phyloP scores from a whole-genome alignment of 2,888 invertebrate species.

The Megaustenia siamemsis region DNA sequence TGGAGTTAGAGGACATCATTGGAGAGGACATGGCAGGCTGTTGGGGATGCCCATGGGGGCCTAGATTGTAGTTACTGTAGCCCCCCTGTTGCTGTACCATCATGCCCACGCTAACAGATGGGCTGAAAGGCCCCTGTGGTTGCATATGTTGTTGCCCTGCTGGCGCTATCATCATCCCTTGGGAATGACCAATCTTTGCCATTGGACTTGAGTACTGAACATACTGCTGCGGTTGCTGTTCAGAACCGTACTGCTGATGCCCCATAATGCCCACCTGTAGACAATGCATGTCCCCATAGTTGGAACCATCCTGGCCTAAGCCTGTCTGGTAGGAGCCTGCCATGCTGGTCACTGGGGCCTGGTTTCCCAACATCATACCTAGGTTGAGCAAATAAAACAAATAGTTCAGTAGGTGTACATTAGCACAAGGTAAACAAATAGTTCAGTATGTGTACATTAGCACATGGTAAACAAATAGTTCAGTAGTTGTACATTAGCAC shows the following conservation, averaged over 20 bases:
- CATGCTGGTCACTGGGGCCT: slow-evolving; percentile 28
- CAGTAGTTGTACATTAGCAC: no score
- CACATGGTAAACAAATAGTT: no score
- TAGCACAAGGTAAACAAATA: no score
- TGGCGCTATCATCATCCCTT: slow-evolving; percentile 43
- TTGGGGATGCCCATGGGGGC: slow-evolving; percentile 37
- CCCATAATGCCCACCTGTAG: slow-evolving; percentile 46
- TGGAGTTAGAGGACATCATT: slow-evolving; percentile 56
- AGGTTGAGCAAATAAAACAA: slow-evolving; percentile 12
- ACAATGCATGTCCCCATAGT: slow-evolving; percentile 62
- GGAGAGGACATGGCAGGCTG: slow-evolving; percentile 44
- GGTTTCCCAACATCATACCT: slow-evolving; percentile 43
- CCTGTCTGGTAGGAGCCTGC: slow-evolving; percentile 56
- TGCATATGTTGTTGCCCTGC: slow-evolving; percentile 53
- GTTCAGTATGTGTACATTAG: no score
- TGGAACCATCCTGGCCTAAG: slow-evolving; percentile 58
- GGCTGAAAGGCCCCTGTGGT: slow-evolving; percentile 57
- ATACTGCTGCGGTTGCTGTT: slow-evolving; percentile 52
- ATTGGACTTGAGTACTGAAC: slow-evolving; percentile 46
- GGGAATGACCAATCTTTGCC: slow-evolving; percentile 44
- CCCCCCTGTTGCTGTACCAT: slow-evolving; percentile 53
- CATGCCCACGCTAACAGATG: slow-evolving; percentile 57
- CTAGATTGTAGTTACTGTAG: slow-evolving; percentile 28
- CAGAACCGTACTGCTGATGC: slow-evolving; percentile 57
- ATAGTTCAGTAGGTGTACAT: neutral